These are phyloP conservation scores for Pygoscelis adeliae DNA, from an alignment of 2,113 vertebrate genomes.

Conservation along the genomic window DNA sequence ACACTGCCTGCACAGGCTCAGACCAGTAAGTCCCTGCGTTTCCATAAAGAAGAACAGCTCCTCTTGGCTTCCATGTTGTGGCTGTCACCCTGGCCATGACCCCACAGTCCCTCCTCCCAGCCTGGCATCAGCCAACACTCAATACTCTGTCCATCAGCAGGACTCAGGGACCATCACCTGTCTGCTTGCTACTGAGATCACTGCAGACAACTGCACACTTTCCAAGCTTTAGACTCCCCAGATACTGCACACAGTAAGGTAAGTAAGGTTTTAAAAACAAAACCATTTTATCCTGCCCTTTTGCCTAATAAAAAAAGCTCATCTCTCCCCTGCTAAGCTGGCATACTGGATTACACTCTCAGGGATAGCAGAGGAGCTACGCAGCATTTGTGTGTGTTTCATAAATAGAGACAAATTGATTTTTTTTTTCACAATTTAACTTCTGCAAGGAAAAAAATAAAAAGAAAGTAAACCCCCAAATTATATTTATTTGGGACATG, in stretches of 20 bases:
- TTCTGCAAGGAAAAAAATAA: background rate
- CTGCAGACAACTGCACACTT: background rate
- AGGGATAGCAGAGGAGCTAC: background rate
- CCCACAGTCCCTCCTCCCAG: background rate
- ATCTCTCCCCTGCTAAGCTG: background rate
- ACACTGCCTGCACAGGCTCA: background rate
- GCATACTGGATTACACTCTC: background rate
- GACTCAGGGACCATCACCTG: background rate
- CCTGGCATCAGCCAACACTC: background rate
- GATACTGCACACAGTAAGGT: background rate
- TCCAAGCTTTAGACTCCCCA: background rate
- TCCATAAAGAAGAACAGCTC: background rate
- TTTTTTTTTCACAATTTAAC: background rate
- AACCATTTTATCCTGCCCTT: background rate
- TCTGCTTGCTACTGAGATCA: background rate
- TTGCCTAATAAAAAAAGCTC: background rate
- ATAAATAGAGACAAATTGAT: background rate
- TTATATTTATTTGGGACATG: background rate
- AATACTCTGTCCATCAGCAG: background rate
- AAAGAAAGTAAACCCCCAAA: fast-evolving
- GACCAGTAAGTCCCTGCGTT: background rate
- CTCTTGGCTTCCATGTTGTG: background rate
- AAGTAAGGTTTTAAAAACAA: background rate
- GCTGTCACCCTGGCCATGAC: background rate
- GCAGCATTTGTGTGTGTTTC: background rate